Percentiles rank a stretch among this genome's conserved stretches.
phyloP scores from a whole-genome alignment of 1,140 invertebrate species.

The Anastrepha ludens region DNA sequence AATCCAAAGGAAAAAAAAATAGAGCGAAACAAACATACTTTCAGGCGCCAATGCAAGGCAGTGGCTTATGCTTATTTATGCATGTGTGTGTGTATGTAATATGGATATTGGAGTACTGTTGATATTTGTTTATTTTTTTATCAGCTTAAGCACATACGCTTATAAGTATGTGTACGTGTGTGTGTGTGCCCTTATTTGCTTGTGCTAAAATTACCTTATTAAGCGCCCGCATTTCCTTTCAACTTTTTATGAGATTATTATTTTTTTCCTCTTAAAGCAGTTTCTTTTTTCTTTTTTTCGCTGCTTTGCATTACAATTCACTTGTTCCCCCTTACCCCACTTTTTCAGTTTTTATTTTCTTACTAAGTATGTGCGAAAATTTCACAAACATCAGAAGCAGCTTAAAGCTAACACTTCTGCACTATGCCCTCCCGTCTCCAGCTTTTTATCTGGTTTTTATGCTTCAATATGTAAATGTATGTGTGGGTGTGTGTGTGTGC shows the following conservation, averaged over 20 bases:
- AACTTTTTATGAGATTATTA: constrained; percentile 54
- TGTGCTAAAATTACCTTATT: constrained; percentile 50
- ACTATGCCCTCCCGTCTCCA: background rate
- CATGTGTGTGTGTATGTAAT: background rate
- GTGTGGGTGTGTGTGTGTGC: background rate
- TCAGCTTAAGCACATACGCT: background rate
- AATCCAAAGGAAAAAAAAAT: background rate
- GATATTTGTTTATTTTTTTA: constrained; percentile 36
- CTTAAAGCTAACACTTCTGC: background rate
- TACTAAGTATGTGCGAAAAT: constrained; percentile 40
- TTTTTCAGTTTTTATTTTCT: constrained; percentile 24
- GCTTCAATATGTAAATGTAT: background rate
- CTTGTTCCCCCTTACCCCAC: background rate
- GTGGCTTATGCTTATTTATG: background rate
- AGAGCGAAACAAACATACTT: background rate
- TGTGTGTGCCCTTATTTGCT: background rate
- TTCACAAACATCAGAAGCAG: constrained; percentile 25
- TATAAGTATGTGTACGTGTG: background rate
- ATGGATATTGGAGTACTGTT: constrained; percentile 7
- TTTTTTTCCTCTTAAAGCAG: constrained; percentile 25
- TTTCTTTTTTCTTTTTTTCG: background rate
- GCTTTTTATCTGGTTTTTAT: background rate
- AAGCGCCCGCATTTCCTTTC: constrained; percentile 43
- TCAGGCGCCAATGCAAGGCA: constrained; percentile 24
- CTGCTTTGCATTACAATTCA: background rate